Conservation (phyloP, 2,888 invertebrate genomes). For the Apantesis nais region DNA sequence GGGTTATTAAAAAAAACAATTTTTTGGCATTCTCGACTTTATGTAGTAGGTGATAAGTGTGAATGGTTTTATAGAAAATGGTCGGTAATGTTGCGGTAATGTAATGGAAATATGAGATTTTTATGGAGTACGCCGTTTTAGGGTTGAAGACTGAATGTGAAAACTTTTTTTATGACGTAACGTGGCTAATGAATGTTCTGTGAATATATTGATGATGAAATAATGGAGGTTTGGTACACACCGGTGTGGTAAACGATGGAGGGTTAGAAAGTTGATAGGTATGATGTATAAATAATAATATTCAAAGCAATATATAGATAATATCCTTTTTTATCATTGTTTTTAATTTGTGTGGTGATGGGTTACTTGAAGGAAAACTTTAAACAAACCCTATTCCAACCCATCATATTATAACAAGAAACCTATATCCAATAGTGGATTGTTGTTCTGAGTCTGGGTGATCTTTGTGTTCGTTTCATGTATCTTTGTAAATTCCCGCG, state of each 20-base stretch:
- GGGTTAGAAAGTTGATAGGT: not conserved
- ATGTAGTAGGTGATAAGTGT: conserved; percentile 16
- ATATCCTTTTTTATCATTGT: too few species aligned
- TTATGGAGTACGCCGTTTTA: conserved; percentile 41
- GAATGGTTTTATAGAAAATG: conserved; percentile 26
- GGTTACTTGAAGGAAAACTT: too few species aligned
- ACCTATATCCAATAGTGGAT: too few species aligned
- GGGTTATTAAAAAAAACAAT: conserved; percentile 28
- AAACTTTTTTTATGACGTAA: conserved; percentile 29
- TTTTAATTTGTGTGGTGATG: too few species aligned
- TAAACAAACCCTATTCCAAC: too few species aligned
- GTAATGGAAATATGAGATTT: conserved; percentile 44
- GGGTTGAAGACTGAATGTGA: conserved; percentile 33
- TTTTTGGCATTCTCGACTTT: conserved; percentile 22
- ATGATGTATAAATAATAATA: too few species aligned
- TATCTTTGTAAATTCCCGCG: too few species aligned
- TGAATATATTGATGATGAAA: conserved; percentile 21
- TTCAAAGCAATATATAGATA: too few species aligned
- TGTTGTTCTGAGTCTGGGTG: too few species aligned
- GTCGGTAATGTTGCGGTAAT: conserved; percentile 30
- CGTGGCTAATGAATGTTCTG: conserved; percentile 28
- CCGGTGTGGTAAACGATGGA: too few species aligned
- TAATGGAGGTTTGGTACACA: conserved; percentile 1
- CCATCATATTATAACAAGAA: too few species aligned
- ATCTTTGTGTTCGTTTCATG: too few species aligned